Evolutionary conservation across 1,140 invertebrate species (phyloP), one percentile per base, ranked within the genome.

Genomic region (Rhopalosiphum padi): DNA sequence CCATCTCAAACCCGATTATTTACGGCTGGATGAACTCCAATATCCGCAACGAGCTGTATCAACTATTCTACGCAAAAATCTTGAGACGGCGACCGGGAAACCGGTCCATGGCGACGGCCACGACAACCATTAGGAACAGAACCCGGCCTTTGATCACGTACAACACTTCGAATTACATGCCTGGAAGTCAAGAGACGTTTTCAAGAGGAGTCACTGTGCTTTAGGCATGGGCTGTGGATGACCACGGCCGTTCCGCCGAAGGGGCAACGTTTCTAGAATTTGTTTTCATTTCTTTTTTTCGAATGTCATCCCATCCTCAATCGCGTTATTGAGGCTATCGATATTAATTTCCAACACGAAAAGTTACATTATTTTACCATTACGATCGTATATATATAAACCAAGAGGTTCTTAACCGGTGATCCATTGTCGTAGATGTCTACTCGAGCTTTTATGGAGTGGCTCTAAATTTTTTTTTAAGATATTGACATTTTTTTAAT

Each of bases 1-100:
- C 96, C 1, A 95, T 95, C 23, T 96, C 95, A 88, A 96, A 96
- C 94, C 96, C 96, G 9, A 94, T 96, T 41, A 95, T 96, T 48
- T 96, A 96, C 94, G 96, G 96, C 6, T 96, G 96, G 95, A 95
- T 96, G 93, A 96, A 96, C 94, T 95, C 95, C 18, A 96, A 96
- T 94, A 95, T 96, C 53, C 93, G 96, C 18, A 94, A 95, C 86
- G 96, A 96, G 15, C 94, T 96, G 18, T 96, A 96, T 93, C 96
- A 96, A 94, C 94, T 96, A 2, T 94, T 96, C 35, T 96, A 96
- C 21, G 96, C 96, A 96, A 86, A 83, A 30, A 41, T 93, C 15
- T 7, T 82, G 35, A 35, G 91, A 85, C 77, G 77, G 18, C 82
- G 3, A 51, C 43, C 15, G 22, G 91, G 55, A 23, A 37, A 51